phyloP scores from a whole-genome alignment of 2,113 vertebrate species.

The Mohoua ochrocephala region DNA sequence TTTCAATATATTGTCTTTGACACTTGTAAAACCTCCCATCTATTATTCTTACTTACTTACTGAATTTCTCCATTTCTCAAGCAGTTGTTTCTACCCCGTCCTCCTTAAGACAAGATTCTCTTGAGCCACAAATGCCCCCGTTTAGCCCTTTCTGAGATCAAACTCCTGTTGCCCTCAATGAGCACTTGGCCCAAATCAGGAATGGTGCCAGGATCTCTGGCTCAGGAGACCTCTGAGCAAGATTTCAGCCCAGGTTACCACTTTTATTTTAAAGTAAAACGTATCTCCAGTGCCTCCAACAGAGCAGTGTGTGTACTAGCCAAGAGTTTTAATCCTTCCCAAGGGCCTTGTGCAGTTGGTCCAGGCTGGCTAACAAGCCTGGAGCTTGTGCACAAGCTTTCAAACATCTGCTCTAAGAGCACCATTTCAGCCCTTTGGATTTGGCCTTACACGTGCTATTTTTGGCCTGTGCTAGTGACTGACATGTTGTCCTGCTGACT shows the following conservation, averaged over 20 bases:
- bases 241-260: background rate
- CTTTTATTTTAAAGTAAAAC: background rate
- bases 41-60: background rate
- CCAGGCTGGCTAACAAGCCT: background rate
- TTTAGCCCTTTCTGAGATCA: background rate
- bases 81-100: background rate
- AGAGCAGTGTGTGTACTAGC: background rate
- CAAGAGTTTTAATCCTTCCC: slow-evolving; percentile 26
- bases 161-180: background rate
- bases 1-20: background rate
- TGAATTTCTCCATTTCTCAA: background rate
- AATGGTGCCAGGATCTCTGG: background rate
- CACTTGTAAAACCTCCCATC: background rate
- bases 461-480: slow-evolving; percentile 31
- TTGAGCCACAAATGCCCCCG: background rate
- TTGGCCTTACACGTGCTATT: slow-evolving; percentile 19
- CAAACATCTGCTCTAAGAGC: slow-evolving; percentile 42
- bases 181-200: background rate
- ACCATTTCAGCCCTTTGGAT: background rate
- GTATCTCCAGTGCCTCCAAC: background rate
- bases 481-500: slow-evolving; percentile 58
- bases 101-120: background rate
- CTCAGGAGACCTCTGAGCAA: background rate
- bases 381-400: background rate
- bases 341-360: background rate